These are phyloP conservation scores for Vidua chalybeata DNA, from an alignment of 2,113 vertebrate genomes.

Conservation along the genomic window DNA sequence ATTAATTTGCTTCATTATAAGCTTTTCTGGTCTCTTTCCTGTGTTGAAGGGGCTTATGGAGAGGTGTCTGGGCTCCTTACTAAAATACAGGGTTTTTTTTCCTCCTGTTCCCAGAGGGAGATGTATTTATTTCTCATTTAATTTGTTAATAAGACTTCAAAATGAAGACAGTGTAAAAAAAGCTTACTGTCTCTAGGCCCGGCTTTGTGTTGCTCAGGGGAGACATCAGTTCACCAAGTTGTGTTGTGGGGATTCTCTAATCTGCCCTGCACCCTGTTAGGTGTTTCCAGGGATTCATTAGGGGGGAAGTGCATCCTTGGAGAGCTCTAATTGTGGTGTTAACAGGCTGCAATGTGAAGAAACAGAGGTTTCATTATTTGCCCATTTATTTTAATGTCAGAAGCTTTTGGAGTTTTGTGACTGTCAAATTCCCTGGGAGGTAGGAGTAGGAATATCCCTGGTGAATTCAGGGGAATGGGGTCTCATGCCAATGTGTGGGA, in stretches of 20 bases:
- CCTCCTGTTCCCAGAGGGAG: background rate
- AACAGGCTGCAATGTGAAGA: background rate
- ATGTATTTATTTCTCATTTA: conserved; percentile 10
- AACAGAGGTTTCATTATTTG: conserved; percentile 31
- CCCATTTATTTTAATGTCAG: background rate
- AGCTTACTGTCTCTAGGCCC: background rate
- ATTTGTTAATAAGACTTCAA: conserved; percentile 25
- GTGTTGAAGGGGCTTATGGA: background rate
- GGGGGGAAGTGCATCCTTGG: background rate
- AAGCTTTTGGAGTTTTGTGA: background rate
- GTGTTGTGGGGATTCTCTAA: conserved; percentile 34
- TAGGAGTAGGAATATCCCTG: background rate
- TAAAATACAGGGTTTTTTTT: background rate
- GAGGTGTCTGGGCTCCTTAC: background rate
- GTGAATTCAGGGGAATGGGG: background rate
- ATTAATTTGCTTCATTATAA: background rate
- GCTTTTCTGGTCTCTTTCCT: background rate
- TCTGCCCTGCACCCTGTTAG: conserved; percentile 52
- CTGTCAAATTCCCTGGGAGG: background rate
- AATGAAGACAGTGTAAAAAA: background rate
- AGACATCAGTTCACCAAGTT: background rate
- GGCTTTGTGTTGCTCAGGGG: conserved; percentile 24
- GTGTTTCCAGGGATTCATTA: conserved; percentile 46
- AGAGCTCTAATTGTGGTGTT: conserved; percentile 17
- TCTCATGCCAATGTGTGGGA: background rate